Evolutionary conservation across 2,888 invertebrate genomes (phyloP).

Genomic region (Eutolmus rufibarbis): DNA sequence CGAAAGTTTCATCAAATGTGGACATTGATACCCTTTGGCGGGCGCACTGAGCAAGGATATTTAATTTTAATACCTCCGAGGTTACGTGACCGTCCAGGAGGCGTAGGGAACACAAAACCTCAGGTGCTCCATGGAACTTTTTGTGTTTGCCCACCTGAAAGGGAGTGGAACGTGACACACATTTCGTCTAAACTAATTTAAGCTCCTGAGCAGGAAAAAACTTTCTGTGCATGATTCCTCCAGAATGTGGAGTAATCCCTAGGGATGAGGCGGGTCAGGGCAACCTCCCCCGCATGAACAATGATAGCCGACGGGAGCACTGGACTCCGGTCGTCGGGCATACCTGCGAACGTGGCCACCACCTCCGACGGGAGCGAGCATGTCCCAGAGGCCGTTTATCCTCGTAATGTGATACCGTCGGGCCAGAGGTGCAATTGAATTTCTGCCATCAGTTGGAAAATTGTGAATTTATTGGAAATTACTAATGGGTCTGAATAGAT

Average conservation of each 20-base stretch:
- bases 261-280: not conserved
- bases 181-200: not conserved
- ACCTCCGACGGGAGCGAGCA: not conserved
- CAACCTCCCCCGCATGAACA: not conserved
- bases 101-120: not conserved
- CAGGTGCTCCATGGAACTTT: not conserved
- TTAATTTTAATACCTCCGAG: not conserved
- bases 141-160: not conserved
- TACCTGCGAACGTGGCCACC: not conserved
- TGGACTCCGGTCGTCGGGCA: not conserved
- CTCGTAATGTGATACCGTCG: not conserved
- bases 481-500: not conserved
- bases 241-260: not conserved
- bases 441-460: constrained; percentile 1
- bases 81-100: not conserved
- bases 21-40: not conserved
- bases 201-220: not conserved
- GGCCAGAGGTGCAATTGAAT: constrained; percentile 23
- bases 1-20: not conserved
- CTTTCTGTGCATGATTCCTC: not conserved
- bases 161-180: not conserved
- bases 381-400: not conserved
- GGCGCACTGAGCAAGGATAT: not conserved
- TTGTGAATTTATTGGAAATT: not conserved
- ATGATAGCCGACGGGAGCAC: not conserved